phyloP scores from a whole-genome alignment of 2,113 vertebrate species.

The Varanus komodoensis region DNA sequence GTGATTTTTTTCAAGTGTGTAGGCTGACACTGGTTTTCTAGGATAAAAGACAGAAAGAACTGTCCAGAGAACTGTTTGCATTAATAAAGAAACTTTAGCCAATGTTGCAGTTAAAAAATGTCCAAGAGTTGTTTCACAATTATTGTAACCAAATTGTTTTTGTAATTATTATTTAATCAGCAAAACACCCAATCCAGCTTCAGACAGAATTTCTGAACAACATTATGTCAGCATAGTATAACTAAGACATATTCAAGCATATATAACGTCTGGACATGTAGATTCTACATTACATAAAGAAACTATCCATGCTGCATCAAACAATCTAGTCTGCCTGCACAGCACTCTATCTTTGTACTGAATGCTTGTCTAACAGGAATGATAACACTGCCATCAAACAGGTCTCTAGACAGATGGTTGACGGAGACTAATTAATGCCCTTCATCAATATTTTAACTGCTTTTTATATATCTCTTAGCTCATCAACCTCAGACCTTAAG shows the following conservation, averaged over 20 bases:
- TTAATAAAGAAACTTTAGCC: not conserved
- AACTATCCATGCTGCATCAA: not conserved
- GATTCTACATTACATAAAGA: not conserved
- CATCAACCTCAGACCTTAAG: not conserved
- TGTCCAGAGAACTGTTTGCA: not conserved
- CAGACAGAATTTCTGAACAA: not conserved
- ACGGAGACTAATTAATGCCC: constrained; percentile 1
- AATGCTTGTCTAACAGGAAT: not conserved
- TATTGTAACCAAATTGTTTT: not conserved
- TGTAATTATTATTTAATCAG: not conserved
- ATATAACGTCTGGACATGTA: not conserved
- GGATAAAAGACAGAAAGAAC: not conserved
- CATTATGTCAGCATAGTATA: not conserved
- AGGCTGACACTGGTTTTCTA: not conserved
- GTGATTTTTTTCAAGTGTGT: not conserved
- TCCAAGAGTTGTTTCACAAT: not conserved
- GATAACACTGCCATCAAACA: not conserved
- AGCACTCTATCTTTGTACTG: not conserved
- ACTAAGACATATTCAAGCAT: not conserved
- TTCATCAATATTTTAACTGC: constrained; percentile 20
- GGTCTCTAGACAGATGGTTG: not conserved
- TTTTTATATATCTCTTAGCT: not conserved
- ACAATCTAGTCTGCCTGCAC: not conserved
- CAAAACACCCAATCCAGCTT: not conserved
- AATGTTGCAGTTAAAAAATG: not conserved